Evolutionary conservation across 2,888 invertebrate genomes (phyloP), one percentile per base, ranked within the genome.

Genomic region (Pristionchus japonicus): DNA sequence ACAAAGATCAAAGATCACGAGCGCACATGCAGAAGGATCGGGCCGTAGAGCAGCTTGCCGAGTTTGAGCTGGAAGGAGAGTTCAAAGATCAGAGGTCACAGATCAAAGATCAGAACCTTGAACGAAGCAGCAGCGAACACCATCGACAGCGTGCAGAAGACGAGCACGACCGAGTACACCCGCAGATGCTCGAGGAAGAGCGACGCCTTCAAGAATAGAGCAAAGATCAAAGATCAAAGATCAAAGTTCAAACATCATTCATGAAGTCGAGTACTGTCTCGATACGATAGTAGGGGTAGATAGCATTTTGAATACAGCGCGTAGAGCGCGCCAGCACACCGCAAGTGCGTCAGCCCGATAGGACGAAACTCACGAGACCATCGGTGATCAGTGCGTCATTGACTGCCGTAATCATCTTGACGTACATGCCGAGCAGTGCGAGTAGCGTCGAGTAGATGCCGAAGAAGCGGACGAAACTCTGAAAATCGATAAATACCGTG

Each of bases 31-130:
- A 77, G 0, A 27, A 77, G n/a, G 13, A 77, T 77, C 27, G 77
- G 77, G 7, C n/a, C 77, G 77, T 77, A 77, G 77, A 77, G 77
- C 43, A n/a, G 27, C n/a, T 77, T 77, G 77, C 43, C 43, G 40
- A 11, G 23, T 43, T 47, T 77, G 43, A 9, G 1, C 43, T 47
- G 37, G 47, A 77, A 43, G 3, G 77, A 67, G 11, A 2, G 34
- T 15, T 34, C 27, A 67, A 17, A 34, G 64, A 67, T 34, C 57
- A 57, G 15, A 57, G 57, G 23, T 13, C n/a, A 61, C n/a, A 61
- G 61, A 61, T 61, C 61, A 61, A 61, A 61, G 61, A 61, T 61
- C n/a, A 61, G 4, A 47, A 57, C 57, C 57, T 57, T 57, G n/a
- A 57, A 57, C 3, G 57, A 23, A 13, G 31, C 31, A 1, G 15